Base-by-base conservation (phyloP, 2,888 invertebrate genomes). In the Lordiphosa andalusiaca region DNA sequence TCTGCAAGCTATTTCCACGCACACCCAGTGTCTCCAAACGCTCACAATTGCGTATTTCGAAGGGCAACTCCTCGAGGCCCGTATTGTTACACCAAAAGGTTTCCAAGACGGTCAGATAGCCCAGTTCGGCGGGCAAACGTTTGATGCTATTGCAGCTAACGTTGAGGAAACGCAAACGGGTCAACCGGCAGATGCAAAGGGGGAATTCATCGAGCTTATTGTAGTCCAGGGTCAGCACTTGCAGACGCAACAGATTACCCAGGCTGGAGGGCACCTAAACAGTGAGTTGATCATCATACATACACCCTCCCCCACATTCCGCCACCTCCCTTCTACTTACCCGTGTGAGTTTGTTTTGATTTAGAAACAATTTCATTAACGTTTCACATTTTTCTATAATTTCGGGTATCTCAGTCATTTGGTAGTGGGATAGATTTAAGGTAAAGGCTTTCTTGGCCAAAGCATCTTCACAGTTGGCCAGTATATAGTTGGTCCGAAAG, bases 71-170 rank as follows among this genome's bases (percentile, higher is more conserved):
- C 12, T 87, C 87, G 19, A 93, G 85, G 3, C 91, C 91, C 4
- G 91, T 91, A 50, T 89, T 91, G 76, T 94, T 93, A 81, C 93
- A 93, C 93, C 93, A 93, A 70, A 94, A 91, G 2, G 92, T 92
- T 85, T 93, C 93, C 49, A 94, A 86, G 66, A 91, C 90, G 39
- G 90, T 91, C 44, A 94, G 88, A 44, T 91, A 90, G 3, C 93
- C 93, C 58, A 94, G 91, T 82, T 92, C 92, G 7, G 91, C 90
- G 33, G 92, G 92, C 52, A 94, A 86, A 30, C 88, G 89, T 58
- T 90, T 89, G 42, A 94, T 89, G 6, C 92, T 92, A 86, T 94
- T 94, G 74, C 93, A 93, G 85, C 93, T 93, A 41, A 94, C 86
- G 81, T 94, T 94, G 53, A 94, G 88, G 70, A 91, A 91, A 40